Evolutionary conservation across 2,113 vertebrate species (phyloP).

Genomic region (Aix galericulata): DNA sequence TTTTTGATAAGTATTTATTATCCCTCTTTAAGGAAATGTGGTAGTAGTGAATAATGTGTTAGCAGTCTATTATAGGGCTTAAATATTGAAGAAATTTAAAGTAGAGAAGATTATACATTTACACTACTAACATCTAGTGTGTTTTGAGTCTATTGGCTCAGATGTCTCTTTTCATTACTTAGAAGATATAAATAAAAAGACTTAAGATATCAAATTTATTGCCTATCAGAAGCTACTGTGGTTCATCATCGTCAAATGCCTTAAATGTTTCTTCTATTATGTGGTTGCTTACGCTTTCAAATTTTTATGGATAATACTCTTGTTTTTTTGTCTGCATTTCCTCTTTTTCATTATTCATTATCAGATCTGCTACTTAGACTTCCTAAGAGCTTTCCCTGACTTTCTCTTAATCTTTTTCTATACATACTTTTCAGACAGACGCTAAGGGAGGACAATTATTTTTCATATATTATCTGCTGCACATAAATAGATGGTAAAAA

Average conservation of each 20-base stretch:
- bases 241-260: not conserved
- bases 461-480: not conserved
- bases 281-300: not conserved
- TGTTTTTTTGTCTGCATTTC: not conserved
- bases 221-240: not conserved
- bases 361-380: not conserved
- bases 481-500: not conserved
- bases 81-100: not conserved
- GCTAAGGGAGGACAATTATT: not conserved
- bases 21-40: not conserved
- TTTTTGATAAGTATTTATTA: not conserved
- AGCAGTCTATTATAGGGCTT: not conserved
- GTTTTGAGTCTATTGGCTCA: not conserved
- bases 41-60: not conserved
- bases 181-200: not conserved
- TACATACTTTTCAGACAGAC: not conserved
- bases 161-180: not conserved
- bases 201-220: not conserved
- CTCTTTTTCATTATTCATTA: not conserved
- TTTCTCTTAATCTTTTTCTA: not conserved
- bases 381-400: not conserved
- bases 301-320: not conserved
- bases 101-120: not conserved
- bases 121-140: not conserved
- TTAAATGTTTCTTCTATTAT: not conserved